A percentile compares a stretch with the other conserved stretches of the same genome.
Conservation (phyloP, 2,113 vertebrate genomes). For the Fregata magnificens region DNA sequence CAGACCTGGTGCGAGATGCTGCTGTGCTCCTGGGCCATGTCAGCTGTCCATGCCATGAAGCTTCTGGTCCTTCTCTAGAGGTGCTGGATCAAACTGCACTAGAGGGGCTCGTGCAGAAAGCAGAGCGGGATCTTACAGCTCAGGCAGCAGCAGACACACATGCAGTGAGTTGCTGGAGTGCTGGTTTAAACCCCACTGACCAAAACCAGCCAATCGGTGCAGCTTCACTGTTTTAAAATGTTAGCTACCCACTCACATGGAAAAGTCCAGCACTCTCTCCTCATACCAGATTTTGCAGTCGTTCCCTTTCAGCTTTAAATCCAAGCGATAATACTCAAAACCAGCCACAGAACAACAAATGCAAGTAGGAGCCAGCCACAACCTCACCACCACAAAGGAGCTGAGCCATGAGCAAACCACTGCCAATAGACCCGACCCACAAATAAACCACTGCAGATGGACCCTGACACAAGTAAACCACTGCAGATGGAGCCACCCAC, state of each 20-base stretch:
- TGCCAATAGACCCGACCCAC: neutral
- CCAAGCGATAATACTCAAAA: neutral
- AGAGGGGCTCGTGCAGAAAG: neutral
- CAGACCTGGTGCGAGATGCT: neutral
- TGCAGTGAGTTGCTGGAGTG: neutral
- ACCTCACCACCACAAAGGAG: neutral
- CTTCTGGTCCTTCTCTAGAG: neutral
- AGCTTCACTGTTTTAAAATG: neutral
- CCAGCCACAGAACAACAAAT: neutral
- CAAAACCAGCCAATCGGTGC: neutral
- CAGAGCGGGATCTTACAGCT: neutral
- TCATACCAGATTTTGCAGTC: neutral
- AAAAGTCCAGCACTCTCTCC: neutral
- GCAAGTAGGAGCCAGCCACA: neutral
- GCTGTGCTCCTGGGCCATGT: neutral
- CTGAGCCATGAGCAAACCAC: neutral
- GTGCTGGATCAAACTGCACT: neutral
- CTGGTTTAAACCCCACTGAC: neutral
- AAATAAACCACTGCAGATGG: neutral
- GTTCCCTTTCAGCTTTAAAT: neutral
- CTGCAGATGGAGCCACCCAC: slow-evolving; percentile 45
- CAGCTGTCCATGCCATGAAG: neutral
- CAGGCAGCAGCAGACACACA: neutral
- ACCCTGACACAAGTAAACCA: neutral
- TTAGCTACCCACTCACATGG: neutral